Conservation (phyloP, 2,888 invertebrate species). For the Thyatira batis region DNA sequence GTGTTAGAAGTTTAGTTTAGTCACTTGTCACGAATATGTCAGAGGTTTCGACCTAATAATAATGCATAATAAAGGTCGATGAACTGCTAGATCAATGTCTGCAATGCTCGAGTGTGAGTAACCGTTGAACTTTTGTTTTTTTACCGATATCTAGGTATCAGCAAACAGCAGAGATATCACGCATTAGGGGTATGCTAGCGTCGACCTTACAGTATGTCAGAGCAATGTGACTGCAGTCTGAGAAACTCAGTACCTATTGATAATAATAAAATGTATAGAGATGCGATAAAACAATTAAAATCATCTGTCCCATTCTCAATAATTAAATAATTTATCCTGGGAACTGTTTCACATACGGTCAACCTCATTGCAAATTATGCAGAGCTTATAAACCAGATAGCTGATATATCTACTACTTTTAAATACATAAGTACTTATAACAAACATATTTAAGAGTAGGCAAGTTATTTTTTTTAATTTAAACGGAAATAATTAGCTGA, state of each 20-base stretch:
- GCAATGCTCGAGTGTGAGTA: neutral
- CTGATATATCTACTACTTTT: too few species aligned
- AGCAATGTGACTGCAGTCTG: neutral
- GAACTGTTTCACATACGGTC: too few species aligned
- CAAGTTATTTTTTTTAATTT: too few species aligned
- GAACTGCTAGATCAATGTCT: neutral
- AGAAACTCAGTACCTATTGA: neutral
- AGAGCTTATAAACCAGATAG: too few species aligned
- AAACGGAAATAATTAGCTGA: too few species aligned
- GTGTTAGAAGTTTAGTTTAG: neutral
- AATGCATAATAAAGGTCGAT: neutral
- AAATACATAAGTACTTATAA: too few species aligned
- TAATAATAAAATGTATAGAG: neutral
- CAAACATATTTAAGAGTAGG: too few species aligned
- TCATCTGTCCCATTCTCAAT: too few species aligned
- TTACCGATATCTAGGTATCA: neutral
- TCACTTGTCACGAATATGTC: neutral
- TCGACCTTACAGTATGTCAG: neutral
- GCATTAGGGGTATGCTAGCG: neutral
- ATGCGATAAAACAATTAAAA: neutral
- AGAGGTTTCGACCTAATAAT: neutral
- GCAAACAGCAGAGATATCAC: constrained; percentile 1
- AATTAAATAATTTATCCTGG: too few species aligned
- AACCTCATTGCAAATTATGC: too few species aligned
- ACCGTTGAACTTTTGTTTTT: neutral